phyloP scores from a whole-genome alignment of 2,797 vertebrate genomes.

The Chiropotes sagulatus region DNA sequence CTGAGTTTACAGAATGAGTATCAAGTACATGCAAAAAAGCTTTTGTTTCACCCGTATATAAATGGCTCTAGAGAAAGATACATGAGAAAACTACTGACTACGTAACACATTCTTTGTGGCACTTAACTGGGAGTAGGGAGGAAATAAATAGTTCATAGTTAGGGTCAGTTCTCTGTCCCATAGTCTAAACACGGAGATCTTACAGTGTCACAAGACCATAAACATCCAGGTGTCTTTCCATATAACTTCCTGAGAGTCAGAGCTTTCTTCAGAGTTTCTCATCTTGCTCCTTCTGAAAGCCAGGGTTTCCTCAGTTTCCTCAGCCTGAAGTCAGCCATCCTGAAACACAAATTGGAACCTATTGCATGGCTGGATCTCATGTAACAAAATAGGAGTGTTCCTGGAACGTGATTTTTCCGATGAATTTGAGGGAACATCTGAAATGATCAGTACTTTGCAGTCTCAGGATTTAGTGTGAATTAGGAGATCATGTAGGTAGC shows the following conservation, averaged over 20 bases:
- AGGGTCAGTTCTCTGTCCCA: slow-evolving; percentile 14
- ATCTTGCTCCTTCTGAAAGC: slow-evolving; percentile 39
- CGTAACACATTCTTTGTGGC: background rate
- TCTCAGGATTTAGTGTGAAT: background rate
- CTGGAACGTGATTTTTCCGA: background rate
- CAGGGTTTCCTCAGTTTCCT: slow-evolving; percentile 50
- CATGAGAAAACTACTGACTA: slow-evolving; percentile 16
- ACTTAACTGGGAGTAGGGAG: slow-evolving; percentile 17
- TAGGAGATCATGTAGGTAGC: background rate
- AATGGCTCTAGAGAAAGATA: slow-evolving; percentile 54
- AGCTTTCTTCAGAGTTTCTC: slow-evolving; percentile 44
- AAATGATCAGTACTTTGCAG: background rate
- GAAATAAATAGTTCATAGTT: slow-evolving; percentile 83
- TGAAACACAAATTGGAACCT: slow-evolving; percentile 73
- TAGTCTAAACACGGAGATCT: slow-evolving; percentile 4
- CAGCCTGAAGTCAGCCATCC: slow-evolving; percentile 83
- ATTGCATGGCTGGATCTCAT: background rate
- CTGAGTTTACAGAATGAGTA: slow-evolving; percentile 36
- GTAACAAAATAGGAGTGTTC: background rate
- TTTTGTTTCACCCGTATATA: slow-evolving; percentile 66
- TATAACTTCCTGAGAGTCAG: slow-evolving; percentile 38
- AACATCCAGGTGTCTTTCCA: slow-evolving; percentile 36
- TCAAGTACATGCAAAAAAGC: slow-evolving; percentile 37
- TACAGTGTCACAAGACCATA: slow-evolving; percentile 14
- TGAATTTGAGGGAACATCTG: background rate